A percentile compares a stretch with the other conserved stretches of the same genome.
phyloP scores from a whole-genome alignment of 2,797 vertebrate genomes.

The Cephalopachus bancanus region DNA sequence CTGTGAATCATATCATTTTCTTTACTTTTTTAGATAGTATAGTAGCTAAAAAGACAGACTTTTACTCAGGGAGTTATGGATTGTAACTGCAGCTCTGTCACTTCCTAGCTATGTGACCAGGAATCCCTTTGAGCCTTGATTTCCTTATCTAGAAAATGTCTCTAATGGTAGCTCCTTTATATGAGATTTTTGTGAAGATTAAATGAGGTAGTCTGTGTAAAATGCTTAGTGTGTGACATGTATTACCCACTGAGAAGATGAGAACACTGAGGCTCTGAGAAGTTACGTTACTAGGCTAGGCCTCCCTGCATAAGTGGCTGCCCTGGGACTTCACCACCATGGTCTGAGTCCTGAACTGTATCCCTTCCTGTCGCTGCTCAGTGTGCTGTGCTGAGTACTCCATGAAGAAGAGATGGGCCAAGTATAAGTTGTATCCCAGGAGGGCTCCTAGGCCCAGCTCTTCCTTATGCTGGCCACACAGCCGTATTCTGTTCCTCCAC shows the following conservation, averaged over 20 bases:
- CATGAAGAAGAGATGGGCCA: not conserved
- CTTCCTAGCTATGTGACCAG: not conserved
- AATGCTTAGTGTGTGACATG: not conserved
- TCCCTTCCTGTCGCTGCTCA: not conserved
- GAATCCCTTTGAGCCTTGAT: not conserved
- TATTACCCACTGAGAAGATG: not conserved
- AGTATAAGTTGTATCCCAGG: not conserved
- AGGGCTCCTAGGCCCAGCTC: not conserved
- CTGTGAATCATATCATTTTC: not conserved
- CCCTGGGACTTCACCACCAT: too few species aligned
- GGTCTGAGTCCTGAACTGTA: not conserved
- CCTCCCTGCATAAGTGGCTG: not conserved
- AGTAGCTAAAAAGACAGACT: slow-evolving; percentile 3
- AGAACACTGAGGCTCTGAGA: not conserved
- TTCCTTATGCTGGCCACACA: not conserved
- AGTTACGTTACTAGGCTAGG: not conserved
- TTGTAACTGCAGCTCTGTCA: not conserved
- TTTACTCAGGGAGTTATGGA: not conserved
- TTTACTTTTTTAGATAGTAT: not conserved
- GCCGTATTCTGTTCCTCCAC: fast-evolving
- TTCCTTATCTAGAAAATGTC: not conserved
- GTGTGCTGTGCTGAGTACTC: not conserved
- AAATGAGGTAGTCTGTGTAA: not conserved
- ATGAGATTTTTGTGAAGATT: not conserved
- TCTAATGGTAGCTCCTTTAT: not conserved